Conservation (phyloP, 2,797 vertebrate species). For the Pelodytes ibericus region DNA sequence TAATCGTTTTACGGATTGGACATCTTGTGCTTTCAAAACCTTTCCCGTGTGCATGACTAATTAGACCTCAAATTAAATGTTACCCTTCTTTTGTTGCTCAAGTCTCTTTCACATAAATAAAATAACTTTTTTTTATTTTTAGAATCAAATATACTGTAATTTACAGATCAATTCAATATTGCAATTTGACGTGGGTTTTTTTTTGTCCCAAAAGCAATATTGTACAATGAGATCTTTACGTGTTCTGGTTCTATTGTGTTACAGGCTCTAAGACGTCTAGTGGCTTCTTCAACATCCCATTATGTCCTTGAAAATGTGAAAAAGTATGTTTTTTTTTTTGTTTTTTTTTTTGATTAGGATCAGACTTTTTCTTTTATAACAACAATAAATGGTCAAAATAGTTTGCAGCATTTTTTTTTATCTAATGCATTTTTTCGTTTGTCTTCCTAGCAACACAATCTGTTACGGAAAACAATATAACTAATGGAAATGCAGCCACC, state of each 20-base stretch:
- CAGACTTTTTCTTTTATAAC: constrained; percentile 70
- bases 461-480: constrained; percentile 81
- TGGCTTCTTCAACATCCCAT: constrained; percentile 64
- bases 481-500: constrained; percentile 85
- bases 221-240: constrained; percentile 60
- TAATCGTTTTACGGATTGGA: too few species aligned
- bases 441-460: constrained; percentile 77
- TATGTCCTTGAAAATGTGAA: constrained; percentile 73
- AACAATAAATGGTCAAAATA: constrained; percentile 77
- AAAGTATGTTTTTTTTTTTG: too few species aligned
- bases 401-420: constrained; percentile 76
- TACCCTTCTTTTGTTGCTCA: too few species aligned
- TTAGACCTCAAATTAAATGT: too few species aligned
- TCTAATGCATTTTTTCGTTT: constrained; percentile 71
- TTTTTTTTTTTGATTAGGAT: constrained; percentile 68
- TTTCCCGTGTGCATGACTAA: too few species aligned
- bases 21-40: too few species aligned
- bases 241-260: constrained; percentile 40
- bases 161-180: background rate
- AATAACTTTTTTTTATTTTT: background rate
- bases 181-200: constrained; percentile 5
- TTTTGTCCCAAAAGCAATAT: constrained; percentile 7
- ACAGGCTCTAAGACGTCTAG: constrained; percentile 52
- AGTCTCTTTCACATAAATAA: background rate
- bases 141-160: background rate